Evolutionary conservation across 2,113 vertebrate species (phyloP), one percentile per base, ranked within the genome.

Genomic region (Campylorhamphus procurvoides): DNA sequence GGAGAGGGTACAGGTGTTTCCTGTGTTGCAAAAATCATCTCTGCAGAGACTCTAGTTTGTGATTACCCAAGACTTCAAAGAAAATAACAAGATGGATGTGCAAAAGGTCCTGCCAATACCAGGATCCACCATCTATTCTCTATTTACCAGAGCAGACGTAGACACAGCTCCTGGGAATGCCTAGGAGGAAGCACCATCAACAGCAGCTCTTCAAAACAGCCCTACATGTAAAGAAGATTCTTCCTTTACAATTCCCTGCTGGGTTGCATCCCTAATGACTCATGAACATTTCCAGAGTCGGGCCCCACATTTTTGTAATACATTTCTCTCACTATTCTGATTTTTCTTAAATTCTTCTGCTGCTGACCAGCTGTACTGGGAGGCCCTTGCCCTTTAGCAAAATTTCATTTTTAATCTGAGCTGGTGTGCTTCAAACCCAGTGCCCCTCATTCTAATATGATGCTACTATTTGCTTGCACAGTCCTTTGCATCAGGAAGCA

Each of bases 31-130:
- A 68, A 89, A 88, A 66, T 53, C 88, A 92, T 92, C 94, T 90
- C 76, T 95, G 24, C 80, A 35, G 82, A 94, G 90, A 40, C 50
- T 95, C 29, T 59, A 81, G 63, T 85, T 90, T 95, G 90, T 11
- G 66, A 16, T 91, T 94, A 93, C 87, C 75, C 79, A 87, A 85
- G 84, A 90, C 95, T 95, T 96, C 91, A 97, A 94, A 96, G 94
- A 86, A 94, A 89, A 77, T 74, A 94, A 35, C 82, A 84, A 88
- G 93, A 83, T 8, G 19, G 50, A 90, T 92, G 87, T 88, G 60
- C 37, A 79, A 88, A 90, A 88, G 75, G 79, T 83, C 68, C 75
- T 88, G 78, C 79, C 42, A 74, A 67, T 74, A 59, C 62, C 85
- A 81, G 64, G 35, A 92, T 78, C 69, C 66, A 72, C 84, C 74